Conservation (phyloP, 2,113 vertebrate genomes). For the Indicator indicator region DNA sequence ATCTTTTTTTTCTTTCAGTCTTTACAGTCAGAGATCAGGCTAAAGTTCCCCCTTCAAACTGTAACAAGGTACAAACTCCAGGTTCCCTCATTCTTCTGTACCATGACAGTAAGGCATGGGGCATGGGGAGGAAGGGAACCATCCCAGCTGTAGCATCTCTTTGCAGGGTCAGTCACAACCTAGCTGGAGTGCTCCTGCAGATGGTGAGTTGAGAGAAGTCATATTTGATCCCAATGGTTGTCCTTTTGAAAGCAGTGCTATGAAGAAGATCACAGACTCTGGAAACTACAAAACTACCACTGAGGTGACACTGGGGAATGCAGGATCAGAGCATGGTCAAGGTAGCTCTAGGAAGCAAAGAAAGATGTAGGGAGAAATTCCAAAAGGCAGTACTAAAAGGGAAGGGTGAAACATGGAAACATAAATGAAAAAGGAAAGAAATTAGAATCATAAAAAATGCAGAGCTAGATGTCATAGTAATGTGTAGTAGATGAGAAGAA, state of each 20-base stretch:
- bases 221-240: background rate
- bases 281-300: background rate
- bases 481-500: background rate
- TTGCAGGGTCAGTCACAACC: background rate
- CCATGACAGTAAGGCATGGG: background rate
- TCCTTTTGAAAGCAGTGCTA: background rate
- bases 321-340: background rate
- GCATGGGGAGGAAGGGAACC: background rate
- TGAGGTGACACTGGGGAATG: background rate
- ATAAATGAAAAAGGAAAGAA: background rate
- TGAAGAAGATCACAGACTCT: background rate
- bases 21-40: no score
- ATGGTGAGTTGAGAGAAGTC: rapidly evolving
- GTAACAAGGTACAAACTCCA: background rate
- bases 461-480: background rate
- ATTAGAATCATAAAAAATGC: background rate
- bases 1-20: no score
- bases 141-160: background rate
- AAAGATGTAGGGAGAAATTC: background rate
- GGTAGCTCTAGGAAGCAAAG: background rate
- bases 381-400: background rate
- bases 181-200: background rate
- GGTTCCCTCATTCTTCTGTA: background rate
- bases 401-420: background rate
- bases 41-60: no score